Conservation (phyloP, 1,140 invertebrate genomes). For the Hycleus cichorii region DNA sequence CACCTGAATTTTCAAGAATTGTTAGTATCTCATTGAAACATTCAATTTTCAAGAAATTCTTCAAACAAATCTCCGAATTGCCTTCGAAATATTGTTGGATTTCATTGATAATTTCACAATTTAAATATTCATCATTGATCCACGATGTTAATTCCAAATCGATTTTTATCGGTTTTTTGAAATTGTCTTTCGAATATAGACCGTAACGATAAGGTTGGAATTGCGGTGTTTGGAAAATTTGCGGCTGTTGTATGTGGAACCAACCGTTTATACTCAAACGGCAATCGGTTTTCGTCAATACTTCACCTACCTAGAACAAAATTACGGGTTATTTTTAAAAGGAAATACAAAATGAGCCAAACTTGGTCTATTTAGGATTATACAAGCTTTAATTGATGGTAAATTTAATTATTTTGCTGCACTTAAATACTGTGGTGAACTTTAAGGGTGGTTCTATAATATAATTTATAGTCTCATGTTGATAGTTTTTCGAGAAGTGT, state of each 20-base stretch:
- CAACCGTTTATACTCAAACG: conserved; percentile 67
- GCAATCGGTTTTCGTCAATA: conserved; percentile 51
- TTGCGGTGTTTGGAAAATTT: conserved; percentile 33
- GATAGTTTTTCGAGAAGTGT: no score
- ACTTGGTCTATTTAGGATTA: no score
- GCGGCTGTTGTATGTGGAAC: conserved; percentile 52
- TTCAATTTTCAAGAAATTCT: conserved; percentile 46
- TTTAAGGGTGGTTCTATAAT: background rate
- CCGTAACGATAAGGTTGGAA: conserved; percentile 24
- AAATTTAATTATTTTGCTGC: no score
- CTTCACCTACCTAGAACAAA: conserved; percentile 53
- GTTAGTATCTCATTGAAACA: conserved; percentile 42
- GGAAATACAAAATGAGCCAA: no score
- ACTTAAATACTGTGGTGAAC: no score
- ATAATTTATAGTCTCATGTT: no score
- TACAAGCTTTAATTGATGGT: no score
- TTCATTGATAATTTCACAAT: conserved; percentile 39
- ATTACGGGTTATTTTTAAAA: background rate
- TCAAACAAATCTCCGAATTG: conserved; percentile 50
- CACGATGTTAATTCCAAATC: conserved; percentile 40
- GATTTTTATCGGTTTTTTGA: conserved; percentile 22
- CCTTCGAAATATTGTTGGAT: conserved; percentile 52
- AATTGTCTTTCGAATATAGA: conserved; percentile 24
- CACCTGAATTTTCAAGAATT: conserved; percentile 41
- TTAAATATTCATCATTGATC: conserved; percentile 47